Evolutionary conservation across 2,888 invertebrate genomes (phyloP).

Genomic region (Caenorhabditis macrosperma): DNA sequence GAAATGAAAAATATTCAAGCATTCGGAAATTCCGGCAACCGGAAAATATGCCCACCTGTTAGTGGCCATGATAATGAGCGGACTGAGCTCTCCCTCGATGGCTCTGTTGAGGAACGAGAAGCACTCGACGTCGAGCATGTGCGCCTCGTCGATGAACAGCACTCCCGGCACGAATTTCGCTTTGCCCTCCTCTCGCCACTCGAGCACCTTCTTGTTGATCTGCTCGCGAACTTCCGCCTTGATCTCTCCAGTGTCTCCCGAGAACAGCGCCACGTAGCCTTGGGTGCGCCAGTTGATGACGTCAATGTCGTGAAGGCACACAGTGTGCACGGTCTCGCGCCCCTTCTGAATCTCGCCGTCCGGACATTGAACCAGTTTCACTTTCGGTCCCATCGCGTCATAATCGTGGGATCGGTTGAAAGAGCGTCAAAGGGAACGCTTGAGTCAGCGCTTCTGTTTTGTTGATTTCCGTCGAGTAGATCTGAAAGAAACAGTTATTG

Average conservation of each 20-base stretch:
- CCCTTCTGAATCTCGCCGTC: slow-evolving; percentile 98
- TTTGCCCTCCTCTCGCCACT: slow-evolving; percentile 99
- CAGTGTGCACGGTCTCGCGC: slow-evolving; percentile 93
- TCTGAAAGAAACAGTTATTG: no score
- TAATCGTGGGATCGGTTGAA: slow-evolving; percentile 96
- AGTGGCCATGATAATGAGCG: slow-evolving; percentile 98
- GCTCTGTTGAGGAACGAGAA: slow-evolving; percentile 98
- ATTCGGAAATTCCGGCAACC: neutral
- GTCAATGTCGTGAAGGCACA: slow-evolving; percentile 98
- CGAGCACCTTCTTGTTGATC: slow-evolving; percentile 96
- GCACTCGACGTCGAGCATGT: slow-evolving; percentile 99
- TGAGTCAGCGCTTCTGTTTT: no score
- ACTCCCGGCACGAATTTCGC: slow-evolving; percentile 98
- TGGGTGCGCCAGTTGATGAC: slow-evolving; percentile 95
- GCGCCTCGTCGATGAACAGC: slow-evolving; percentile 83
- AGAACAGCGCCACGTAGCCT: slow-evolving; percentile 96
- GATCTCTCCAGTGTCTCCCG: slow-evolving; percentile 99
- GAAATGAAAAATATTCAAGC: no score
- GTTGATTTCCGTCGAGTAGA: no score
- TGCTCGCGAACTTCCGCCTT: slow-evolving; percentile 96
- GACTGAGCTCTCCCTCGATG: slow-evolving; percentile 94
- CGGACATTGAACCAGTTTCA: slow-evolving; percentile 95
- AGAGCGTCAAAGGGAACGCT: no score
- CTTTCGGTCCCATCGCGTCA: slow-evolving; percentile 91
- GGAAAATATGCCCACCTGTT: slow-evolving; percentile 90